Percentiles rank a stretch among this genome's conserved stretches.
Evolutionary conservation across 2,888 invertebrate genomes (phyloP).

Genomic region (Corbicula japonica): DNA sequence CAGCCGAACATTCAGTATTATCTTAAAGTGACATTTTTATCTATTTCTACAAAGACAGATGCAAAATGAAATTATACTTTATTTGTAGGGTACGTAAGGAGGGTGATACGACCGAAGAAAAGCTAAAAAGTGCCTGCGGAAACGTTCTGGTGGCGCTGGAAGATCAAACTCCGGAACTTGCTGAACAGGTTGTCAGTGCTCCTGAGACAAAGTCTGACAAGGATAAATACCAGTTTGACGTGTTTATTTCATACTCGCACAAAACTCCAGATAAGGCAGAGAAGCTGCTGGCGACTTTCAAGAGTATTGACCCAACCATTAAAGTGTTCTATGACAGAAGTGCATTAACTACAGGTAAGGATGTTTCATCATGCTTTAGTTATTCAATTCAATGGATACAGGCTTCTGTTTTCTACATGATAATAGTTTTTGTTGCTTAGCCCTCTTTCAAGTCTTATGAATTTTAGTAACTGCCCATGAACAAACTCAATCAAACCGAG

Average conservation of each 20-base stretch:
- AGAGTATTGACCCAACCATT: conserved; percentile 68
- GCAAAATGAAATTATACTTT: too few relatives aligned
- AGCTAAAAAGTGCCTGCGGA: conserved; percentile 65
- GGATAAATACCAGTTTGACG: conserved; percentile 75
- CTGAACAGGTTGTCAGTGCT: neutral
- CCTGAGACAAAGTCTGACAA: neutral
- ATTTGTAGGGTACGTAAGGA: conserved; percentile 70
- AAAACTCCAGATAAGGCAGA: conserved; percentile 74
- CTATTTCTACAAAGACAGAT: too few relatives aligned
- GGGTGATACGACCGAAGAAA: conserved; percentile 63
- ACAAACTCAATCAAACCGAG: too few relatives aligned
- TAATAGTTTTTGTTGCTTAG: too few relatives aligned
- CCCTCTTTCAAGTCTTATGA: too few relatives aligned
- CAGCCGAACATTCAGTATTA: too few relatives aligned
- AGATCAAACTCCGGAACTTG: neutral
- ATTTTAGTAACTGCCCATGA: too few relatives aligned
- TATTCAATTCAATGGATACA: neutral
- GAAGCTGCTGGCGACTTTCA: conserved; percentile 70
- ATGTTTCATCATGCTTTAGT: neutral
- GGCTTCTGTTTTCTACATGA: neutral
- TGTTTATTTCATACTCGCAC: conserved; percentile 85
- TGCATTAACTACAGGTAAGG: conserved; percentile 82
- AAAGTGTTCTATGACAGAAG: conserved; percentile 84
- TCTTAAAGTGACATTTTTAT: too few relatives aligned
- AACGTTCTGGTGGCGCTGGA: conserved; percentile 48